Evolutionary conservation across 2,113 vertebrate genomes (phyloP), one percentile per base, ranked within the genome.

Genomic region (Rattus rattus): DNA sequence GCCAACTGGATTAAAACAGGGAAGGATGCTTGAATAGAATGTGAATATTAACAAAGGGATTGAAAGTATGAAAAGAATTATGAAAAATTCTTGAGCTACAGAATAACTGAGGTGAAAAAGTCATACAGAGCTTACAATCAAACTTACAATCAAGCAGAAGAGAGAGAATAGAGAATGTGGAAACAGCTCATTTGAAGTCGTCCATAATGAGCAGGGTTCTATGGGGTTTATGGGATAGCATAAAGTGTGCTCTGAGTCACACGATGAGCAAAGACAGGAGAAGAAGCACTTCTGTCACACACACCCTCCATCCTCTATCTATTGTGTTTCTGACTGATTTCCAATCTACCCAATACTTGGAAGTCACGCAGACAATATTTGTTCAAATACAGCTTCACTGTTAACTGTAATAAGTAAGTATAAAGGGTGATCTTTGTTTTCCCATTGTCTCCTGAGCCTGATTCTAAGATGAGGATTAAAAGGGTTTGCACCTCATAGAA

Each of bases 381-480:
- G 67, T 81, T 86, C 67, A 52, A 69, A 90, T 86, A 30, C 47
- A 83, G 22, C 19, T 86, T 84, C 24, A 47, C 79, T 16, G 30
- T 67, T 86, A 92, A 73, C 5, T 30, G 70, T 43, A 77, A 54
- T 69, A 65, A 19, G 24, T 65, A 47, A 90, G 13, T 54, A 69
- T 36, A 39, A 89, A 77, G 39, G 30, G 17, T 9, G 39, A 90
- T 6, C 28, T 70, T 61, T 54, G 81, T 2, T 85, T 65, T 67
- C 43, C 47, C 4, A 76, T 94, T 16, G n/a, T 36, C 11, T 87
- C n/a, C 30, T 20, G 65, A 89, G 84, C 13, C 84, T 86, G 49
- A 80, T 79, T 93, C 70, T 73, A 76, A 95, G 88, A 39, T 81
- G 19, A 81, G 33, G 26, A 52, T 85, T 69, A 90, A 95, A 92